Percentiles rank a stretch among this genome's conserved stretches.
Conservation (phyloP, 2,888 invertebrate species). For the Furcula furcula region DNA sequence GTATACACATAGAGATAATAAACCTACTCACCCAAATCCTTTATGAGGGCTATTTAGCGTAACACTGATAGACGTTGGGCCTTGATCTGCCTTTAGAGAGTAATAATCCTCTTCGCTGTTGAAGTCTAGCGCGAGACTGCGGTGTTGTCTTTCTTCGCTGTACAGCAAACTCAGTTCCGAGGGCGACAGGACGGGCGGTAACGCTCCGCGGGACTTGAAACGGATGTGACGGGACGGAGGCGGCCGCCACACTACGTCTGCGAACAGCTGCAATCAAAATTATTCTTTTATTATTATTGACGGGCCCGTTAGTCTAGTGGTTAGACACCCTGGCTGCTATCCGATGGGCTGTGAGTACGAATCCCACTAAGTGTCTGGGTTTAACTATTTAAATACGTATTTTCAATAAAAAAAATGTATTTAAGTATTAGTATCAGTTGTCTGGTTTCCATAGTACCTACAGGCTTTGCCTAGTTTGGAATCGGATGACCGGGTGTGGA, state of each 20-base stretch:
- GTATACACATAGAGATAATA: no score
- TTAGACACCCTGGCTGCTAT: no score
- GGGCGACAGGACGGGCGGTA: constrained; percentile 57
- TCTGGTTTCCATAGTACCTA: no score
- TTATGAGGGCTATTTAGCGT: constrained; percentile 63
- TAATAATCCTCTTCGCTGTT: constrained; percentile 51
- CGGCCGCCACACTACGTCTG: constrained; percentile 75
- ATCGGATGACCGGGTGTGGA: no score
- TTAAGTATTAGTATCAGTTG: no score
- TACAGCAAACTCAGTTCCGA: constrained; percentile 50
- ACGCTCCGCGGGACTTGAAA: constrained; percentile 63
- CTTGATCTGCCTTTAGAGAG: constrained; percentile 61
- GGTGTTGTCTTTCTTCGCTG: constrained; percentile 43
- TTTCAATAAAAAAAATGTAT: no score
- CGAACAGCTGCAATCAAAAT: constrained; percentile 51
- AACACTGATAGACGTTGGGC: constrained; percentile 47
- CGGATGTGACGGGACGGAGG: constrained; percentile 63
- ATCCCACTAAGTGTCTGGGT: no score
- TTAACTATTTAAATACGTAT: no score
- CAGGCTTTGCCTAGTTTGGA: no score
- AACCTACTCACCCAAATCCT: constrained; percentile 54
- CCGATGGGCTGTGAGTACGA: no score
- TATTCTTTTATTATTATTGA: no score
- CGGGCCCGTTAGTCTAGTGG: no score
- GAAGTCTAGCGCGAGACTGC: constrained; percentile 51